These are phyloP conservation scores for Pelusios castaneus DNA, from an alignment of 2,113 vertebrate genomes.

Conservation along the genomic window DNA sequence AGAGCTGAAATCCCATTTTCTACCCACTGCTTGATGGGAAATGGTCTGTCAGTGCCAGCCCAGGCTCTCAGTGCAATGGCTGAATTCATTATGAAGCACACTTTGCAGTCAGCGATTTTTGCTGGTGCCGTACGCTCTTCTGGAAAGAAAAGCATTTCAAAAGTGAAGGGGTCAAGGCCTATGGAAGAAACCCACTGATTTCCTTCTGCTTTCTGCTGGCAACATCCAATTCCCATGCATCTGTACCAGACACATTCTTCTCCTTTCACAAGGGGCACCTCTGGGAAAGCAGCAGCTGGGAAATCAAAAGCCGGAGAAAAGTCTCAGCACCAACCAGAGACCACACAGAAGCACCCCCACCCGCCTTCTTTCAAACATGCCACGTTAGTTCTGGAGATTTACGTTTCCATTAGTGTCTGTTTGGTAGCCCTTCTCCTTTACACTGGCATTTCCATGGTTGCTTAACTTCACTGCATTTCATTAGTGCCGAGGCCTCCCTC, in stretches of 20 bases:
- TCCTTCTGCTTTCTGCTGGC: neutral
- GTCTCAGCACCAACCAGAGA: neutral
- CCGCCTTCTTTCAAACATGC: neutral
- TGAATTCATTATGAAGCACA: accelerated
- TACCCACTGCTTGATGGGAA: conserved; percentile 9
- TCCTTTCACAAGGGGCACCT: neutral
- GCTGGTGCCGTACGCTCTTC: accelerated
- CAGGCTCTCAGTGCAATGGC: neutral
- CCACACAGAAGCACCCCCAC: neutral
- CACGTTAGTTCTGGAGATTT: conserved; percentile 70
- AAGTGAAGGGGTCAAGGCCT: neutral
- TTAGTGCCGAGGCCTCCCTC: conserved; percentile 57
- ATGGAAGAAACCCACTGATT: neutral
- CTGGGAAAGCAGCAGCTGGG: neutral
- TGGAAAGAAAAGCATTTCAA: neutral
- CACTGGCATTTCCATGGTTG: conserved; percentile 66
- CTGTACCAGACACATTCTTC: neutral
- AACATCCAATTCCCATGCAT: neutral
- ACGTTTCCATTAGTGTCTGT: conserved; percentile 65
- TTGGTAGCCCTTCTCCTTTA: conserved; percentile 68
- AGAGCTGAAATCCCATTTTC: conserved; percentile 67
- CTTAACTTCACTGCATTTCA: conserved; percentile 68
- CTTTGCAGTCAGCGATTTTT: neutral
- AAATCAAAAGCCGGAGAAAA: neutral
- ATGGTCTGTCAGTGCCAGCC: conserved; percentile 19